Conservation (phyloP, 2,113 vertebrate species). For the Xerus inauris region DNA sequence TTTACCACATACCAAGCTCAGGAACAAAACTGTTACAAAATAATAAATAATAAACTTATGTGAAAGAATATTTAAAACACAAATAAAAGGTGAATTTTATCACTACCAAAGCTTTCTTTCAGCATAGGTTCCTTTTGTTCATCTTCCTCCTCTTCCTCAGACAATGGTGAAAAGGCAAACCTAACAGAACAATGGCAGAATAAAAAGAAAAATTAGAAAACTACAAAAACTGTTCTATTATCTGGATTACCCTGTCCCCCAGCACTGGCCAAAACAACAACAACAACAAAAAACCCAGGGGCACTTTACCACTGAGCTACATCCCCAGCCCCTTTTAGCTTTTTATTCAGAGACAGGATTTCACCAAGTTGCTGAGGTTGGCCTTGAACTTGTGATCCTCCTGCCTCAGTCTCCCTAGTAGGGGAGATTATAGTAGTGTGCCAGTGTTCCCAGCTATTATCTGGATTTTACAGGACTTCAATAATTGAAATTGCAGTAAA, state of each 20-base stretch:
- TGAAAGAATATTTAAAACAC: slow-evolving; percentile 28
- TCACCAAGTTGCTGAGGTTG: no score
- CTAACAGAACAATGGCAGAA: slow-evolving; percentile 81
- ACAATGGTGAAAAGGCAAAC: slow-evolving; percentile 97
- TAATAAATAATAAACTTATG: not conserved
- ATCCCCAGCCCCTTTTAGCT: no score
- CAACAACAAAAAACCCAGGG: no score
- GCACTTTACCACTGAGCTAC: no score
- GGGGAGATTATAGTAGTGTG: no score
- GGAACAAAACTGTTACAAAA: not conserved
- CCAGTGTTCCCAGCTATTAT: not conserved
- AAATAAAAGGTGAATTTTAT: slow-evolving; percentile 52
- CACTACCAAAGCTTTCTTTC: slow-evolving; percentile 95
- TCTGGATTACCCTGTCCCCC: not conserved
- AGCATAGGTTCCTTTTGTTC: slow-evolving; percentile 98
- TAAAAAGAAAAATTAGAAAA: slow-evolving; percentile 59
- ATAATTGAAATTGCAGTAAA: not conserved
- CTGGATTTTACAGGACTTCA: not conserved
- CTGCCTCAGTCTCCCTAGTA: no score
- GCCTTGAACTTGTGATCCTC: no score
- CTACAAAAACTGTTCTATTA: not conserved
- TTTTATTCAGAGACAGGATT: no score
- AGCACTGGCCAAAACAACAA: no score
- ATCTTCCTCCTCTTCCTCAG: slow-evolving; percentile 94
- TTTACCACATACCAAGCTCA: not conserved